A percentile compares a stretch with the other conserved stretches of the same genome.
phyloP scores from a whole-genome alignment of 1,140 invertebrate species.

The Saccostrea echinata region DNA sequence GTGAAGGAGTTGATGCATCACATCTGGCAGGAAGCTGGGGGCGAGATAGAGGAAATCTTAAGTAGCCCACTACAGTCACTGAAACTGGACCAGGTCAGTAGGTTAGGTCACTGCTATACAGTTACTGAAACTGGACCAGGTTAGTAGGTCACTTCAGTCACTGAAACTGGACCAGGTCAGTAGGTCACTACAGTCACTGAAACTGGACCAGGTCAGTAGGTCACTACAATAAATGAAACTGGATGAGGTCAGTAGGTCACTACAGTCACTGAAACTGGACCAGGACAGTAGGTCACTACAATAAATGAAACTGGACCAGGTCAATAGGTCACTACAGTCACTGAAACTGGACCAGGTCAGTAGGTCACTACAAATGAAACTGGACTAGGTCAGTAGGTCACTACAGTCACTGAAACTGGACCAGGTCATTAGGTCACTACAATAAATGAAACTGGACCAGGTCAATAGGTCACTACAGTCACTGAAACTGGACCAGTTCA shows the following conservation, averaged over 20 bases:
- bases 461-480: slow-evolving; percentile 50
- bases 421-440: slow-evolving; percentile 58
- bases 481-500: slow-evolving; percentile 55
- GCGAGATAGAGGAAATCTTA: slow-evolving; percentile 72
- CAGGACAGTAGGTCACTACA: neutral
- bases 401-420: no score
- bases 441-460: slow-evolving; percentile 71
- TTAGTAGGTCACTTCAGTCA: no score
- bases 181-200: slow-evolving; percentile 62
- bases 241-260: slow-evolving; percentile 66
- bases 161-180: slow-evolving; percentile 47
- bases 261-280: neutral
- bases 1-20: slow-evolving; percentile 72
- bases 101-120: neutral
- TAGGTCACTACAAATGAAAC: slow-evolving; percentile 63
- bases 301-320: neutral
- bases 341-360: slow-evolving; percentile 73
- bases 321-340: slow-evolving; percentile 60
- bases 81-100: slow-evolving; percentile 72
- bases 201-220: slow-evolving; percentile 70
- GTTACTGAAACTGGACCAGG: slow-evolving; percentile 57
- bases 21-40: slow-evolving; percentile 76
- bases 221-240: slow-evolving; percentile 66
- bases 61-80: slow-evolving; percentile 60
- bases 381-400: slow-evolving; percentile 68